A percentile compares a stretch with the other conserved stretches of the same genome.
These are phyloP conservation scores for Drosophila hamatofila DNA, from an alignment of 2,888 invertebrate species.

Conservation along the genomic window DNA sequence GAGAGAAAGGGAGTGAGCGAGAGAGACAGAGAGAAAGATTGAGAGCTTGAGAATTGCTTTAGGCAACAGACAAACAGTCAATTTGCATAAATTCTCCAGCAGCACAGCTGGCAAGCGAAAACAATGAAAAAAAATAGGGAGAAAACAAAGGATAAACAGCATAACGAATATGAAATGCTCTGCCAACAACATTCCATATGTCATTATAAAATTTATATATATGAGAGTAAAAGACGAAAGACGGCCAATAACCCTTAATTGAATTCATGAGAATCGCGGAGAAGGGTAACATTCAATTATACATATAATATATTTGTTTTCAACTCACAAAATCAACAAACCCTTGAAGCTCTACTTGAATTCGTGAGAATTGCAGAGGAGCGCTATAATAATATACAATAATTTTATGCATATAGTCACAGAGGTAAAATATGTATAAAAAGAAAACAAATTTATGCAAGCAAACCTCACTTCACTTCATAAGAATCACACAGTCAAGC, in stretches of 20 bases:
- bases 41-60: conserved; percentile 12
- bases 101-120: conserved; percentile 44
- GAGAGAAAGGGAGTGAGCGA: neutral
- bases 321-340: too few relatives aligned
- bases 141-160: neutral
- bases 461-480: neutral
- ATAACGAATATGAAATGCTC: conserved; percentile 23
- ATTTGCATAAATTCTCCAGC: conserved; percentile 48
- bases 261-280: neutral
- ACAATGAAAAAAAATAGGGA: conserved; percentile 1
- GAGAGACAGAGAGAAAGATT: neutral
- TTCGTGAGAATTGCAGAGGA: neutral
- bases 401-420: too few relatives aligned
- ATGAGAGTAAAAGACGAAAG: neutral
- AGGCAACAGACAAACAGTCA: conserved; percentile 43
- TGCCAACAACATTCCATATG: too few relatives aligned
- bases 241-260: neutral
- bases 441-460: too few relatives aligned
- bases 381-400: too few relatives aligned
- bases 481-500: neutral
- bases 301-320: too few relatives aligned
- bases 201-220: too few relatives aligned
- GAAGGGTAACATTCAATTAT: neutral
- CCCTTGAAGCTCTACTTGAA: neutral
- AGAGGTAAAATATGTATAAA: too few relatives aligned